These are phyloP conservation scores for Pangasius djambal DNA, from an alignment of 2,797 vertebrate genomes.

Conservation along the genomic window DNA sequence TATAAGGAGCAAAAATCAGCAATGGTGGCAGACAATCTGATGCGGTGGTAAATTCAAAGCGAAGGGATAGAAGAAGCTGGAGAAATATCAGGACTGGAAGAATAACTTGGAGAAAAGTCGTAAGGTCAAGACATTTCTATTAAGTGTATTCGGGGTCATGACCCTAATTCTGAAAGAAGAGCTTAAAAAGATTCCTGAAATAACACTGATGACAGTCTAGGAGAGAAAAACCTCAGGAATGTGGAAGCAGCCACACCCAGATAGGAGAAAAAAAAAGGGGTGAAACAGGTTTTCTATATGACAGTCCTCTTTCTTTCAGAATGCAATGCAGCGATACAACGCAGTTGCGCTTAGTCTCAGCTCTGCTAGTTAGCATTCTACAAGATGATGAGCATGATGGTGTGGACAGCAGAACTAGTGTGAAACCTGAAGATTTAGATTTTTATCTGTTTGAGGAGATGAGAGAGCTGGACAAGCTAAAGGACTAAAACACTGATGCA, in stretches of 20 bases:
- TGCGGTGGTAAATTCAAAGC: not conserved
- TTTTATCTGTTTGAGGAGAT: not conserved
- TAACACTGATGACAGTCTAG: not conserved
- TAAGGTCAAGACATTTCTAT: not conserved
- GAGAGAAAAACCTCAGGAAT: not conserved
- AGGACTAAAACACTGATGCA: not conserved
- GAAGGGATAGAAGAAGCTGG: not conserved
- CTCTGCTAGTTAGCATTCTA: not conserved
- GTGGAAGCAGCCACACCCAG: conserved; percentile 2
- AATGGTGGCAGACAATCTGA: not conserved
- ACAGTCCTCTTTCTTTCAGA: not conserved
- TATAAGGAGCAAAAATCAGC: conserved; percentile 24
- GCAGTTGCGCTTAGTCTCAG: not conserved
- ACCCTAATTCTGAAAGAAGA: not conserved
- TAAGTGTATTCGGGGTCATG: not conserved
- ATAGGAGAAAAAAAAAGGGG: not conserved
- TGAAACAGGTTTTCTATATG: not conserved
- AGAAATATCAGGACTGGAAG: not conserved
- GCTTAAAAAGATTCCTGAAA: conserved; percentile 16
- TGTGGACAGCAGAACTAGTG: too few relatives aligned
- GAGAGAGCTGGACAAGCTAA: not conserved
- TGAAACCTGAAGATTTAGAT: not conserved
- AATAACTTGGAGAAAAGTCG: not conserved
- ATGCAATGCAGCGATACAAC: too few relatives aligned
- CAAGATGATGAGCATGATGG: not conserved